A percentile compares a stretch with the other conserved stretches of the same genome.
Evolutionary conservation across 2,797 vertebrate species (phyloP).

Genomic region (Eidolon dupreanum): DNA sequence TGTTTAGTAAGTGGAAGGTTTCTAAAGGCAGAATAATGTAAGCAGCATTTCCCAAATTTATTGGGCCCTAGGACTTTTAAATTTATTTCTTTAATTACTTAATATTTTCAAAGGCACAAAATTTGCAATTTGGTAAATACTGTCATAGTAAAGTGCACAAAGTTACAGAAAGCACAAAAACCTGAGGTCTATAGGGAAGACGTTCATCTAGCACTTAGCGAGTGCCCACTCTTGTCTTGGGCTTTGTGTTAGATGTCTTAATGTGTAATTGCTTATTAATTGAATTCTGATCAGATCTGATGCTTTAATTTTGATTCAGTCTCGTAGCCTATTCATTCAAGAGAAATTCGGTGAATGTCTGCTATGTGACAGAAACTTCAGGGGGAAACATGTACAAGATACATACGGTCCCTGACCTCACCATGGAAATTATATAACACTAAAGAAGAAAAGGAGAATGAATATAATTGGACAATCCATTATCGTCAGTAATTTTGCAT

Average conservation of each 20-base stretch:
- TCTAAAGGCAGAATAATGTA: not conserved
- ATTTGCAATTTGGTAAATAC: not conserved
- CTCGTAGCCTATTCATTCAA: not conserved
- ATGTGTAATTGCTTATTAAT: not conserved
- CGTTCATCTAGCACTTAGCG: not conserved
- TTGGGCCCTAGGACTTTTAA: not conserved
- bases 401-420: not conserved
- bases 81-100: slow-evolving; percentile 13
- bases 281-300: not conserved
- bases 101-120: not conserved
- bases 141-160: not conserved
- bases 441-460: slow-evolving; percentile 35
- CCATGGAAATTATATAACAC: not conserved
- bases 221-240: not conserved
- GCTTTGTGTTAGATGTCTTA: not conserved
- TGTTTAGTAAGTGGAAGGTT: not conserved
- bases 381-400: not conserved
- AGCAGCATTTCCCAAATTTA: not conserved
- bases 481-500: not conserved
- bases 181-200: not conserved
- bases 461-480: not conserved
- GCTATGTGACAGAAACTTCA: not conserved
- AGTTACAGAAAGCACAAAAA: not conserved
- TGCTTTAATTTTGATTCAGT: not conserved
- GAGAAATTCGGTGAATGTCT: not conserved